Conservation (phyloP, 1,140 invertebrate species). For the Drosophila lacertosa region DNA sequence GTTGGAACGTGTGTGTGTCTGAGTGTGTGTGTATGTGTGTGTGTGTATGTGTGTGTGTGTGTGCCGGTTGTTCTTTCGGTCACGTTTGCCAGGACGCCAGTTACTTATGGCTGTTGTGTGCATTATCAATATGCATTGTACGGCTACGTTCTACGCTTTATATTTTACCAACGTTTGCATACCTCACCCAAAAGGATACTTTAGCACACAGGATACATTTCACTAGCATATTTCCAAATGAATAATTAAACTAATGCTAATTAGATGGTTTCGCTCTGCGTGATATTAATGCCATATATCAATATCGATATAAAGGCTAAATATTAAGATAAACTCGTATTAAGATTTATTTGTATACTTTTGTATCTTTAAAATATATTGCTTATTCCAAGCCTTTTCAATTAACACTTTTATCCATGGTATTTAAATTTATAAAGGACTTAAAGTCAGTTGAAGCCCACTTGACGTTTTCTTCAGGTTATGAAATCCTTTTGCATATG, state of each 20-base stretch:
- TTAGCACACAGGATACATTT: background rate
- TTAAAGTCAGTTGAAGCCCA: too few species aligned
- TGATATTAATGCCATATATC: too few species aligned
- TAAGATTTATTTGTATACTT: too few species aligned
- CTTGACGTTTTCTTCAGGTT: too few species aligned
- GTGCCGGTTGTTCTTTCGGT: conserved; percentile 43
- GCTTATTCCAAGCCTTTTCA: too few species aligned
- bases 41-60: background rate
- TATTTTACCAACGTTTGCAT: conserved; percentile 58
- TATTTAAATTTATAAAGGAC: too few species aligned
- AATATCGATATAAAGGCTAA: too few species aligned
- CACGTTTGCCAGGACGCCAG: conserved; percentile 75
- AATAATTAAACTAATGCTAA: background rate
- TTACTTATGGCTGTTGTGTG: conserved; percentile 79
- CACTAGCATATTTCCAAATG: background rate
- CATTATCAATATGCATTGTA: conserved; percentile 81
- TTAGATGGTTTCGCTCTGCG: background rate
- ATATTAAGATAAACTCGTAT: too few species aligned
- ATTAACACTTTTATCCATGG: too few species aligned
- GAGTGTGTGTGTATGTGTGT: background rate
- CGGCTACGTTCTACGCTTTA: conserved; percentile 50
- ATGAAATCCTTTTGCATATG: too few species aligned
- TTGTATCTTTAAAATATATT: too few species aligned
- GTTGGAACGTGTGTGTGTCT: background rate
- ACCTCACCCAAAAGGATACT: background rate